A percentile compares a stretch with the other conserved stretches of the same genome.
These are phyloP conservation scores for Dinocampus coccinellae DNA, from an alignment of 2,888 invertebrate species.

Conservation along the genomic window DNA sequence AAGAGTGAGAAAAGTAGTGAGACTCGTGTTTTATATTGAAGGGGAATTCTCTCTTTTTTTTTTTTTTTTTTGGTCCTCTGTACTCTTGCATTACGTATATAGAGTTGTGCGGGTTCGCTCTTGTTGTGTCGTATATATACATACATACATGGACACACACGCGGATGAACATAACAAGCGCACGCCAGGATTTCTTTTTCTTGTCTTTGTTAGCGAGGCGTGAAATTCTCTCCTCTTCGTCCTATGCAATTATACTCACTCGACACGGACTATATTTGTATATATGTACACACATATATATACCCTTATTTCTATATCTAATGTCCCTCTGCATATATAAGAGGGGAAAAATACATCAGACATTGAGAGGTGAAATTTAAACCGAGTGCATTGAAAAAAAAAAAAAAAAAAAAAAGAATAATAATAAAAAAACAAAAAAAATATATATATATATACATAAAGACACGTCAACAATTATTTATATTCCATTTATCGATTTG, in stretches of 20 bases:
- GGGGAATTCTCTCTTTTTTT: conserved; percentile 31
- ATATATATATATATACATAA: too few species aligned
- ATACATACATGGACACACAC: too few species aligned
- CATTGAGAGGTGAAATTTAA: not conserved
- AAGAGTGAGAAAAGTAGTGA: not conserved
- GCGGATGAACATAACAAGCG: conserved; percentile 45
- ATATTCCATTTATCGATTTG: too few species aligned
- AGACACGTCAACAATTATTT: too few species aligned
- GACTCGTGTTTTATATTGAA: conserved; percentile 28
- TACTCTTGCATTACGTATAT: not conserved
- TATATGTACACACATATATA: too few species aligned
- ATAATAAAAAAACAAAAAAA: too few species aligned
- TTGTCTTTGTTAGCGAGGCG: conserved; percentile 68
- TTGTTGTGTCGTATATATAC: conserved; percentile 33
- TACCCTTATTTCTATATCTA: conserved; percentile 12
- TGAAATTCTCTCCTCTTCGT: conserved; percentile 64
- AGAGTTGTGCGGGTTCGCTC: not conserved
- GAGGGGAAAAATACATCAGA: not conserved
- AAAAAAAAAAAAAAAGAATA: too few species aligned
- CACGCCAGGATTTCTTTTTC: conserved; percentile 42
- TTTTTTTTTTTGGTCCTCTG: conserved; percentile 3
- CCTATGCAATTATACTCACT: conserved; percentile 60
- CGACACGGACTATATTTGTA: conserved; percentile 30
- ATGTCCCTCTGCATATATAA: conserved; percentile 35
- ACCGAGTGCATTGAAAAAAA: not conserved